Evolutionary conservation across 1,140 invertebrate genomes (phyloP), one percentile per base, ranked within the genome.

Genomic region (Laupala kohalensis): DNA sequence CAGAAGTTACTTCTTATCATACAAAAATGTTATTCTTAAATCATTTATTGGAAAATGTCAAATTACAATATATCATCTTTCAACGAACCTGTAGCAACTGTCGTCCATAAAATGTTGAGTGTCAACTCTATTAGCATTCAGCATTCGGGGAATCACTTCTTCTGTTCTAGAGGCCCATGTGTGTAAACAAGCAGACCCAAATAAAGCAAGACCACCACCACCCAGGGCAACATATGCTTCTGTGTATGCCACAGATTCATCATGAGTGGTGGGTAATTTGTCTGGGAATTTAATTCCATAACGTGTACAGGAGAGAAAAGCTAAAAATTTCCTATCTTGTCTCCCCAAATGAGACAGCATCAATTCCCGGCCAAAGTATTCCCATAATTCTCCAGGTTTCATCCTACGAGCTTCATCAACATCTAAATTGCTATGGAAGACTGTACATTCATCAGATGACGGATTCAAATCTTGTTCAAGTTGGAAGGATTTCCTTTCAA

Each of bases 171-270:
- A 84, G 3, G 95, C 92, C 95, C 95, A 97, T 1, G 93, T 92
- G 79, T 96, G 92, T 53, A 98, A 84, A 78, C 92, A 95, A 5
- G 90, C 93, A 0, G 92, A 92, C 4, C 95, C 94, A 78, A 97
- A 93, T 5, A 97, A 81, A 4, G 95, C 95, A 63, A 98, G 81
- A 5, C 94, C 94, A 19, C 94, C 95, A 68, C 92, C 91, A 68
- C 94, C 95, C 67, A 97, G 81, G 3, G 95, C 94, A 30, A 91
- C 91, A 80, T 97, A 90, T 2, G 88, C 93, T 81, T 92, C 88
- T 5, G 90, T 91, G 69, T 90, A 83, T 6, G 86, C 84, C 25
- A 93, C 79, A 29, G 92, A 88, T 76, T 92, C 89, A 69, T 89
- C 86, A 78, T 94, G 90, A 15, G 87, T 89, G 69, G 78, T 78